Base-by-base conservation (phyloP, 2,113 vertebrate species). In the Tachycineta bicolor region DNA sequence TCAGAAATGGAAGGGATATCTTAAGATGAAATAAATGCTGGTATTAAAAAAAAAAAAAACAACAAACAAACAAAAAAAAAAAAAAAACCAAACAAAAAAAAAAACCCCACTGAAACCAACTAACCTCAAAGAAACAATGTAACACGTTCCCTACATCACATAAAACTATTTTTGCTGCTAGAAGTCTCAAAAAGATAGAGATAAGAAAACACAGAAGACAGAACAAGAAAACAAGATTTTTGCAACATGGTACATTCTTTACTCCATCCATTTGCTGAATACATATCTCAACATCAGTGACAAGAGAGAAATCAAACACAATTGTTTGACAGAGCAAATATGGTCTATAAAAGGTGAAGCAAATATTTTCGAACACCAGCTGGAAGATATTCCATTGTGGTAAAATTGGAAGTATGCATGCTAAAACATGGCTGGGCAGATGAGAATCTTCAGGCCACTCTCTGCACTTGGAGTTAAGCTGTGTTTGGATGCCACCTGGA, bases 271-370 rank as follows among this genome's bases (percentile, higher is more conserved):
- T 73, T 68, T 76, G 20, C 70, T 85, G 43, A 91, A 62, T 26
- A 49, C 14, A 47, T 14, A 81, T 43, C 41, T 41, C 46, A 89
- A n/a, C 14, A 6, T 21, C 56, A 93, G n/a, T 11, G 37, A 89
- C 37, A 50, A 82, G 8, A 91, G 14, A 78, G 83, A 92, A 94
- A 92, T 71, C 65, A 91, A 91, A 87, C 49, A 67, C 39, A 85
- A 59, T 78, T 71, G 24, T 86, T 87, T 89, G 69, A 89, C 74
- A 70, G 17, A 83, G 12, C 17, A 93, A 88, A 87, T 18, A 3
- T 0, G 0, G 43, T n/a, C 84, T 34, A 47, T 59, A 77, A 80
- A 76, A 67, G 55, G 79, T 86, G 53, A 94, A 87, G 18, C 52
- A 88, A 85, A 33, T 76, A 73, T 73, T 85, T 94, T 69, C 12